Evolutionary conservation across 2,113 vertebrate species (phyloP), one percentile per base, ranked within the genome.

Genomic region (Ctenodactylus gundi): DNA sequence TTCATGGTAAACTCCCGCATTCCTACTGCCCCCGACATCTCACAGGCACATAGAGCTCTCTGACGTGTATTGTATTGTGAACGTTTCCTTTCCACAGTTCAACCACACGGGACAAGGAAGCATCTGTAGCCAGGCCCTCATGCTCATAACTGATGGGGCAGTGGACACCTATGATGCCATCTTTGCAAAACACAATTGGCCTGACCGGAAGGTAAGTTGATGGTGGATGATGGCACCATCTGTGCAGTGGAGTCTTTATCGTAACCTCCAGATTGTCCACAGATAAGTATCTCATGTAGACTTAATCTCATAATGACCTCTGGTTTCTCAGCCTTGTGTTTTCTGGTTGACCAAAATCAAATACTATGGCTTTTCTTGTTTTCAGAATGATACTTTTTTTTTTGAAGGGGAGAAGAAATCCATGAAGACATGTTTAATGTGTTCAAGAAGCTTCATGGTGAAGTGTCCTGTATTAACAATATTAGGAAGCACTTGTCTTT

Each of bases 161-260:
- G 99, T 99, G 97, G 99, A 99, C 96, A 99, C 99, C 2, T 99
- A 99, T 0, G 99, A 99, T 31, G 97, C 99, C 18, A 99, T 99
- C 97, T 99, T 99, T 98, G 99, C 98, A 51, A 99, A 99, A 92
- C 99, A 99, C 97, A 99, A 99, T 68, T 99, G 99, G 99, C 99
- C 99, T 4, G 99, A 99, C n/a, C 98, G 99, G 93, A 99, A 99
- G 99, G 99, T 99, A 97, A 98, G 98, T 96, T 23, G 3, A 18
- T 78, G 20, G 98, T 96, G 20, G 3, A 18, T 78, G 20, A 4
- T 17, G 31, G 4, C 2, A 72, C 34, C 13, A 0, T 17, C 58
- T n/a, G 10, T 7, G 41, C 10, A 11, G 46, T 49, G 36, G 83
- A 14, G 3, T 7, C 46, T 83, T 29, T 18, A 12, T 39, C 77